phyloP scores from a whole-genome alignment of 2,797 vertebrate genomes.

The Ctenopoma multispine region DNA sequence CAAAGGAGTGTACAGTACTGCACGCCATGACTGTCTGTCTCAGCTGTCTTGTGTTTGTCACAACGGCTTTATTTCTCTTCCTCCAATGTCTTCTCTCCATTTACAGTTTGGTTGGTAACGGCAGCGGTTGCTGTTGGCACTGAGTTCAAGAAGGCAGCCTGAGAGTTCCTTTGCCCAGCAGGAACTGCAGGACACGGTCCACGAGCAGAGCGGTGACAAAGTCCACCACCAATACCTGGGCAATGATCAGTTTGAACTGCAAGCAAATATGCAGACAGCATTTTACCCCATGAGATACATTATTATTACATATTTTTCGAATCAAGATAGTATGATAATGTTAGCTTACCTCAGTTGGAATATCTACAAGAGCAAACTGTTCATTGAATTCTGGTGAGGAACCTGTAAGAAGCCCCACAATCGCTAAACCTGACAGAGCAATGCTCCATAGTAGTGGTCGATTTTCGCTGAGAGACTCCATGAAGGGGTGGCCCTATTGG shows the following conservation, averaged over 20 bases:
- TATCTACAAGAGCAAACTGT: conserved; percentile 96
- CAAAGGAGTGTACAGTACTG: conserved; percentile 74
- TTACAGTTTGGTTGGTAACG: conserved; percentile 80
- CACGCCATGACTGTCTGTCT: conserved; percentile 72
- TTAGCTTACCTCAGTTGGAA: conserved; percentile 90
- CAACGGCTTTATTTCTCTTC: conserved; percentile 63
- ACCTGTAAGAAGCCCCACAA: conserved; percentile 90
- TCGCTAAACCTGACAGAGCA: conserved; percentile 89
- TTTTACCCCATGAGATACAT: conserved; percentile 2
- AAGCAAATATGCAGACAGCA: conserved; percentile 26
- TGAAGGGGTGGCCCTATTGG: conserved; percentile 93
- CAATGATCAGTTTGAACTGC: conserved; percentile 95
- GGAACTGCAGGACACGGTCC: conserved; percentile 91
- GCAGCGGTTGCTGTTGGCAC: conserved; percentile 78
- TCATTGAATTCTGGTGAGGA: conserved; percentile 96
- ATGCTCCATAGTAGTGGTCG: conserved; percentile 95
- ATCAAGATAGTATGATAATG: conserved; percentile 17
- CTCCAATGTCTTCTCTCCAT: conserved; percentile 70
- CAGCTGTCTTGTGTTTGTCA: conserved; percentile 61
- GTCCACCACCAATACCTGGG: conserved; percentile 91
- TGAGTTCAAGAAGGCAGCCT: conserved; percentile 94
- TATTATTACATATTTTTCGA: conserved; percentile 1
- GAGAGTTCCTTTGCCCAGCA: conserved; percentile 92
- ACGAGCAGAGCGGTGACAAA: conserved; percentile 90
- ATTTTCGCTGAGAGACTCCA: conserved; percentile 96